Percentiles rank a stretch among this genome's conserved stretches.
Conservation (phyloP, 2,113 vertebrate genomes). For the Pogona vitticeps region DNA sequence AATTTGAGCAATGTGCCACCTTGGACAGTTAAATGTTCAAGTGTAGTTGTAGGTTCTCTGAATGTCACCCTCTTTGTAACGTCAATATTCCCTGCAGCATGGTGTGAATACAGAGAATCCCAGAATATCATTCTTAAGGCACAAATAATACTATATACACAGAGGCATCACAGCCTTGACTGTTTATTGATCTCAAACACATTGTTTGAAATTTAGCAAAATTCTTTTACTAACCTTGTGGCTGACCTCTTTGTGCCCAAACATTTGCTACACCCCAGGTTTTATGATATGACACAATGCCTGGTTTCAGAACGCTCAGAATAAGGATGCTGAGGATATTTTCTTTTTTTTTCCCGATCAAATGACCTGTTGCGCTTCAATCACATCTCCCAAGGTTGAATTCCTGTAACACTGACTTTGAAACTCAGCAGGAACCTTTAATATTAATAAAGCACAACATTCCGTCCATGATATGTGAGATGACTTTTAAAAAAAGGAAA, state of each 20-base stretch:
- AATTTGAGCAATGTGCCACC: too few relatives aligned
- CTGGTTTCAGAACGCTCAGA: constrained; percentile 15
- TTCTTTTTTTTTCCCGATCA: constrained; percentile 28
- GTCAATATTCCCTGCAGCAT: neutral
- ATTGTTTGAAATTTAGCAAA: neutral
- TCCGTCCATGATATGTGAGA: neutral
- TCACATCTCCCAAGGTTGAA: constrained; percentile 9
- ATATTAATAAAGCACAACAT: constrained; percentile 41
- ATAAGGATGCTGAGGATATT: neutral
- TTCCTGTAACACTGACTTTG: constrained; percentile 34
- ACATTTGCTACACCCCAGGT: neutral
- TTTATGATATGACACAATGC: constrained; percentile 20
- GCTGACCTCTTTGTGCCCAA: neutral
- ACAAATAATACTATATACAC: neutral
- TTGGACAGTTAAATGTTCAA: neutral
- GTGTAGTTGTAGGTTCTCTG: neutral
- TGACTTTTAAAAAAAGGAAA: neutral
- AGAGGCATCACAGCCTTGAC: neutral
- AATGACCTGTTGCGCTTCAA: constrained; percentile 20
- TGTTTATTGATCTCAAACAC: neutral
- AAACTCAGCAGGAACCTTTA: constrained; percentile 26
- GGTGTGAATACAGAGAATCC: neutral
- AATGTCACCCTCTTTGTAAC: neutral
- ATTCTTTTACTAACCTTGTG: neutral
- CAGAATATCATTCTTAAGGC: neutral